phyloP scores from a whole-genome alignment of 2,888 invertebrate genomes.

The Polydrusus pterygomalis region DNA sequence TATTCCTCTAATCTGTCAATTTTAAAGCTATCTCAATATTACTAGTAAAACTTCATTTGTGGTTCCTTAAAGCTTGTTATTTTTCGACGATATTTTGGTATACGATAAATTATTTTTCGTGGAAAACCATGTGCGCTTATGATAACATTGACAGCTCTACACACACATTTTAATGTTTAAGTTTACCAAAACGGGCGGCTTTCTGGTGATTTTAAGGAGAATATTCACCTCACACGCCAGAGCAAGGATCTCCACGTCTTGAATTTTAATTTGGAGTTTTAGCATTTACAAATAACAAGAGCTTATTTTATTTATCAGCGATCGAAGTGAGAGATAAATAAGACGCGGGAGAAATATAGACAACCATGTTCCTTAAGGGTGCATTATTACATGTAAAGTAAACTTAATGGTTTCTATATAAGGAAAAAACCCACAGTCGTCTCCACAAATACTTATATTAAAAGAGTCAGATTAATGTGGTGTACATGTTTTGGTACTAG shows the following conservation, averaged over 20 bases:
- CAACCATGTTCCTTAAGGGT: too few relatives aligned
- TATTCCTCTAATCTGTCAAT: too few relatives aligned
- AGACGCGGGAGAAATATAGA: too few relatives aligned
- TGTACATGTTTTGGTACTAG: too few relatives aligned
- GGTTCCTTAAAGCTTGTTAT: neutral
- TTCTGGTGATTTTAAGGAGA: constrained; percentile 31
- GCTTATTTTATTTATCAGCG: neutral
- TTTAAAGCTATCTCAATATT: too few relatives aligned
- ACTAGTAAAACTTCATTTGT: neutral
- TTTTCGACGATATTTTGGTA: neutral
- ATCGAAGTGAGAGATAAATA: too few relatives aligned
- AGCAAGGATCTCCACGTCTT: constrained; percentile 39
- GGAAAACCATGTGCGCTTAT: constrained; percentile 33
- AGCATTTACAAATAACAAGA: neutral
- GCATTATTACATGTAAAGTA: too few relatives aligned
- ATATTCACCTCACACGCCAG: constrained; percentile 47
- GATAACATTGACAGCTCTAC: constrained; percentile 40
- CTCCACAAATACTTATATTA: too few relatives aligned
- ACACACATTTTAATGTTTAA: constrained; percentile 45
- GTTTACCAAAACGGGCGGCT: constrained; percentile 41
- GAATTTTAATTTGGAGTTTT: constrained; percentile 53
- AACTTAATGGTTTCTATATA: too few relatives aligned
- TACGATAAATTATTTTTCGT: neutral
- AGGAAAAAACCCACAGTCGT: too few relatives aligned
- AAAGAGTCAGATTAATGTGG: too few relatives aligned